A percentile compares a stretch with the other conserved stretches of the same genome.
These are phyloP conservation scores for Smutsia gigantea DNA, from an alignment of 2,797 vertebrate species.

Conservation along the genomic window DNA sequence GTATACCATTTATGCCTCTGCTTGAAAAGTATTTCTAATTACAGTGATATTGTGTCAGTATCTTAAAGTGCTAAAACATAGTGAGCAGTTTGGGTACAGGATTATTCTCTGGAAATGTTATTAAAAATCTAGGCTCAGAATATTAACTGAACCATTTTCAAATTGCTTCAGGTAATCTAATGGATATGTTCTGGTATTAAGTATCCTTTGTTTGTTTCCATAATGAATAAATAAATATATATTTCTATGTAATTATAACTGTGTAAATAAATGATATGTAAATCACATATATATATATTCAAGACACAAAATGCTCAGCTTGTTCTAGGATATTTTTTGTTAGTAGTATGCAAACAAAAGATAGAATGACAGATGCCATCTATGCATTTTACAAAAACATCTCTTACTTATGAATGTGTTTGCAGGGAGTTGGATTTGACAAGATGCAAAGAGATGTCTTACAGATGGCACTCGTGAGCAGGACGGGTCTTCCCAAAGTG, in stretches of 20 bases:
- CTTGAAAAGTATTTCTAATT: conserved; percentile 46
- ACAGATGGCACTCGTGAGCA: conserved; percentile 5
- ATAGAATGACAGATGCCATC: conserved; percentile 50
- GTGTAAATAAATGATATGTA: not conserved
- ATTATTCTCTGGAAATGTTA: conserved; percentile 43
- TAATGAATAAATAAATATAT: not conserved
- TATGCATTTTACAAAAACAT: conserved; percentile 53
- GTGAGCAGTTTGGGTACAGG: not conserved
- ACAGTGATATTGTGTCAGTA: conserved; percentile 1
- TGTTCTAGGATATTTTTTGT: conserved; percentile 45
- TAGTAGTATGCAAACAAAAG: conserved; percentile 63
- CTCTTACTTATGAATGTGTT: conserved; percentile 47
- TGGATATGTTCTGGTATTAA: not conserved
- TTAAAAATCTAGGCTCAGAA: conserved; percentile 43
- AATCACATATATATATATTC: not conserved
- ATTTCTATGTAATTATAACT: not conserved
- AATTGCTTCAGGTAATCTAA: not conserved
- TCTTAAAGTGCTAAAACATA: conserved; percentile 26
- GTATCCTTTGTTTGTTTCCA: conserved; percentile 30
- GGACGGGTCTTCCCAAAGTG: conserved; percentile 12
- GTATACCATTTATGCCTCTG: not conserved
- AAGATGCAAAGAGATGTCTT: conserved; percentile 38
- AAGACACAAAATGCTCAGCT: conserved; percentile 50
- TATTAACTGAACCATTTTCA: conserved; percentile 28
- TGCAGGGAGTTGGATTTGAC: conserved; percentile 1